Percentiles rank a stretch among this genome's conserved stretches.
Conservation (phyloP, 1,140 invertebrate species). For the Drosophila yakuba region DNA sequence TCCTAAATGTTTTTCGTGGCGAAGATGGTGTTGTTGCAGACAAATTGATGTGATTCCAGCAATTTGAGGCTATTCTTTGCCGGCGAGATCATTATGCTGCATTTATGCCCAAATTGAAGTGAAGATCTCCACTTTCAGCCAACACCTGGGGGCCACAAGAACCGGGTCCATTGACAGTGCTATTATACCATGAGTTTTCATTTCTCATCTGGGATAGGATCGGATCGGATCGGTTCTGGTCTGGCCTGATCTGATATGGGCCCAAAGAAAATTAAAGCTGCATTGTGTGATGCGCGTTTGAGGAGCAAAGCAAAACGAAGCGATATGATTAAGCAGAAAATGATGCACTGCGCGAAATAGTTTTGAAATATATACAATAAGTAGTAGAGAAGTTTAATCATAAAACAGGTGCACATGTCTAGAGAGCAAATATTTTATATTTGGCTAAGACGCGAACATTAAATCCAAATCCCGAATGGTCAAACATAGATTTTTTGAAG, state of each 20-base stretch:
- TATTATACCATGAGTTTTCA: constrained; percentile 76
- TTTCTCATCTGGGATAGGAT: constrained; percentile 40
- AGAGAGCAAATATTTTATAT: too few relatives aligned
- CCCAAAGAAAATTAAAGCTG: constrained; percentile 65
- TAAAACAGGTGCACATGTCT: too few relatives aligned
- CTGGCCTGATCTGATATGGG: constrained; percentile 25
- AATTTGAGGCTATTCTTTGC: constrained; percentile 47
- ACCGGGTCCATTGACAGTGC: constrained; percentile 58
- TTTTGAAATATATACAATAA: neutral
- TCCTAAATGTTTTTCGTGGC: constrained; percentile 8
- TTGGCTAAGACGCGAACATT: too few relatives aligned
- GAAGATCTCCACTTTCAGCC: constrained; percentile 34
- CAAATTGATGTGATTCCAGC: constrained; percentile 51
- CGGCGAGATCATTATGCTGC: constrained; percentile 44
- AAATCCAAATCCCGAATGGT: neutral
- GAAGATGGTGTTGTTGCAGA: constrained; percentile 25
- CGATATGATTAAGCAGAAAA: constrained; percentile 67
- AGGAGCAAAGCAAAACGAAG: constrained; percentile 41
- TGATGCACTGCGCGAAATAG: constrained; percentile 17
- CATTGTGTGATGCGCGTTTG: constrained; percentile 60
- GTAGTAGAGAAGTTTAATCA: too few relatives aligned
- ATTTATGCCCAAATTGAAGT: constrained; percentile 55
- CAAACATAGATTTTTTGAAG: neutral
- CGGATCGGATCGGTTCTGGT: constrained; percentile 15
- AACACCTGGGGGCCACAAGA: constrained; percentile 48